Base-by-base conservation (phyloP, 2,113 vertebrate species). In the Chloropsis cyanopogon region DNA sequence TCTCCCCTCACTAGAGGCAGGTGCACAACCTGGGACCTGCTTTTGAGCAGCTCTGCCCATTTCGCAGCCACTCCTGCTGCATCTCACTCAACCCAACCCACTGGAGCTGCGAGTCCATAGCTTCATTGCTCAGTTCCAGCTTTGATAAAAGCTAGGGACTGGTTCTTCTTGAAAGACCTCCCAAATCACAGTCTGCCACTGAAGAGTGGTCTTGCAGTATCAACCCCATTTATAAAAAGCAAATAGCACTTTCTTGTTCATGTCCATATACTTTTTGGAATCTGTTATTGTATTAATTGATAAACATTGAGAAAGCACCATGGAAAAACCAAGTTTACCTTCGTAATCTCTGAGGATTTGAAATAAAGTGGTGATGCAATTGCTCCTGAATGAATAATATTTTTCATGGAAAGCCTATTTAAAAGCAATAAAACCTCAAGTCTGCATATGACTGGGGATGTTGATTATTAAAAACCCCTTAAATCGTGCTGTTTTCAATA, bases 81-180 rank as follows among this genome's bases (percentile, higher is more conserved):
- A 33, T 52, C 35, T 91, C 24, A 8, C 11, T 68, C 35, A 42
- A 24, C 23, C 41, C 39, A 60, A 4, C 12, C 41, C 64, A 21
- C 39, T n/a, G 31, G 35, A 85, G 24, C n/a, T 52, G 15, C 0
- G 0, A 46, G 25, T 26, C 20, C 0, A 0, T 20, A 63, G 37
- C 61, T 85, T 44, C 24, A 4, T 10, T 64, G 56, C 69, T 87
- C 42, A 59, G 60, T 49, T 75, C 42, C 56, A 78, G 21, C 72
- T 86, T 92, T 92, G 22, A 60, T 78, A 28, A 86, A 75, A 84
- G 19, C 44, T 29, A 14, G 3, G 14, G 7, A 11, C 6, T 68
- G 17, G 13, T 37, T 72, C 69, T 82, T 69, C 63, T 64, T 65
- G 42, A 50, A 82, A 35, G 33, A 22, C 23, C 1, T 1, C 33